phyloP scores from a whole-genome alignment of 2,888 invertebrate genomes.

The Eupithecia inturbata region DNA sequence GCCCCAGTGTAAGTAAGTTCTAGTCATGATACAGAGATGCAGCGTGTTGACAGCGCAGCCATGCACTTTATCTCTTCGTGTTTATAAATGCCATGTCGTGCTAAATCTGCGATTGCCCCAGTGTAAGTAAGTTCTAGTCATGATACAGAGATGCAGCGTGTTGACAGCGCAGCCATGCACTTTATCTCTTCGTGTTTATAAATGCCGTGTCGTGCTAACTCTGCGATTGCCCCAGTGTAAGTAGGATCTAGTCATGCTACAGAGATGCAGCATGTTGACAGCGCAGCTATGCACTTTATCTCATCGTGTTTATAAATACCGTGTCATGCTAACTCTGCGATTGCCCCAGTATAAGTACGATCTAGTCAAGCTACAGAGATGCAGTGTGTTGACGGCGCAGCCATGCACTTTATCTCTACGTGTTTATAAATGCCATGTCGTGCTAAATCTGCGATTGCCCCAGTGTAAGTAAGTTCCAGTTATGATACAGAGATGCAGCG shows the following conservation, averaged over 20 bases:
- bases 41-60: slow-evolving; percentile 22
- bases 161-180: slow-evolving; percentile 16
- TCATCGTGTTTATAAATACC: not conserved
- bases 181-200: slow-evolving; percentile 3
- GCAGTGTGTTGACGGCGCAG: slow-evolving; percentile 23
- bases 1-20: not conserved
- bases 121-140: slow-evolving; percentile 7
- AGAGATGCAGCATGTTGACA: slow-evolving; percentile 24
- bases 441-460: not conserved
- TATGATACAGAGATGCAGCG: slow-evolving; percentile 13
- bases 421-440: not conserved
- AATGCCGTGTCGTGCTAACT: not conserved
- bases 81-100: not conserved
- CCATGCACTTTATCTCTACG: not conserved
- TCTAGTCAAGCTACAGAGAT: slow-evolving; percentile 12
- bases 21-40: slow-evolving; percentile 12
- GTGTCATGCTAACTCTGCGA: not conserved
- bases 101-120: not conserved
- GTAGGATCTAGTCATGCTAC: slow-evolving; percentile 6
- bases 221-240: not conserved
- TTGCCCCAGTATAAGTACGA: not conserved
- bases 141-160: slow-evolving; percentile 18
- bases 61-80: slow-evolving; percentile 11
- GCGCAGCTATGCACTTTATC: slow-evolving; percentile 18
- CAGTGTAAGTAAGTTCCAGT: slow-evolving; percentile 3